Percentiles rank a stretch among this genome's conserved stretches.
phyloP scores from a whole-genome alignment of 2,797 vertebrate species.

The Anas bernieri region DNA sequence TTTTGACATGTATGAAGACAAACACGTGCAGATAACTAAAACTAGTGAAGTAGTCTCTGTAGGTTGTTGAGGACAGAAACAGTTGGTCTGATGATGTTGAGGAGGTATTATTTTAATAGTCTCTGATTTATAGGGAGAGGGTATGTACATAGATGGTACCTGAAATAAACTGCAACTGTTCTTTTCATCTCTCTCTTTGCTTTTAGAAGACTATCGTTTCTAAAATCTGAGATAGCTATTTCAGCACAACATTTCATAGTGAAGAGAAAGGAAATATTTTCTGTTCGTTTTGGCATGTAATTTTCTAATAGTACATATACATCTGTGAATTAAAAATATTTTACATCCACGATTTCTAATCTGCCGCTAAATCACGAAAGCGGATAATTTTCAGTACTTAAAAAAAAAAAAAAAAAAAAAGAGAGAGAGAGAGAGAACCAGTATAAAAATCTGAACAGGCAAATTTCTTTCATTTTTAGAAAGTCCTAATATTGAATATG shows the following conservation, averaged over 20 bases:
- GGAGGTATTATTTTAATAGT: not conserved
- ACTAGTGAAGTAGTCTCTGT: not conserved
- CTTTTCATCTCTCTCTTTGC: not conserved
- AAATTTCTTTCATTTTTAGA: not conserved
- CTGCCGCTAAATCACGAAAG: not conserved
- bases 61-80: not conserved
- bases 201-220: not conserved
- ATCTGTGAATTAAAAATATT: not conserved
- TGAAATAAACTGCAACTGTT: not conserved
- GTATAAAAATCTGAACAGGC: not conserved
- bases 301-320: not conserved
- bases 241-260: not conserved
- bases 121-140: not conserved
- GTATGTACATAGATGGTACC: not conserved
- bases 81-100: not conserved
- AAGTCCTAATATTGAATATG: not conserved
- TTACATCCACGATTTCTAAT: not conserved
- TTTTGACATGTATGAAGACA: not conserved
- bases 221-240: not conserved
- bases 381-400: not conserved
- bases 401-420: too few species aligned
- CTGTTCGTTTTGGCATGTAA: not conserved
- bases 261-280: not conserved
- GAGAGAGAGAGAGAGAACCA: not conserved
- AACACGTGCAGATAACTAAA: not conserved